phyloP scores from a whole-genome alignment of 2,797 vertebrate genomes.

The Macrochelys suwanniensis region DNA sequence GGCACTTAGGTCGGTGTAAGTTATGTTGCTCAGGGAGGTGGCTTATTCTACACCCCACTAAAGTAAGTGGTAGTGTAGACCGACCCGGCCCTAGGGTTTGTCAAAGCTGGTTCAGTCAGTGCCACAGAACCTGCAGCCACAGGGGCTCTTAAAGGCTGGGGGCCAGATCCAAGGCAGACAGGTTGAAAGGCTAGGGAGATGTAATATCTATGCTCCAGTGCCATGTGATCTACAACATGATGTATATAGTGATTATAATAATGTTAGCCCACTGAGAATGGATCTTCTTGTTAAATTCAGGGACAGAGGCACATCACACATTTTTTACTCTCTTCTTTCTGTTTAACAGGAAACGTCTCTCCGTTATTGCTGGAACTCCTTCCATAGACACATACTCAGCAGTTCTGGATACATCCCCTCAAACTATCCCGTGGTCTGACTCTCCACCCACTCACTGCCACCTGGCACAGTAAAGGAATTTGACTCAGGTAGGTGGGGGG shows the following conservation, averaged over 20 bases:
- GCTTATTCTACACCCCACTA: neutral
- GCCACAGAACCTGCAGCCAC: neutral
- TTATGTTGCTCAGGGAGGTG: neutral
- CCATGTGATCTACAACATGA: neutral
- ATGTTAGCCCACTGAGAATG: neutral
- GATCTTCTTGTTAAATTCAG: neutral
- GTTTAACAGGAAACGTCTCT: accelerated
- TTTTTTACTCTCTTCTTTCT: neutral
- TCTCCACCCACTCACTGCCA: neutral
- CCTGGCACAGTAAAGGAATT: neutral
- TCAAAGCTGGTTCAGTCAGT: constrained; percentile 14
- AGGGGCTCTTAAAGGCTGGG: neutral
- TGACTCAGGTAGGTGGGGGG: neutral
- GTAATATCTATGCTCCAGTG: neutral
- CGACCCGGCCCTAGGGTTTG: neutral
- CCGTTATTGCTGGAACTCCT: neutral
- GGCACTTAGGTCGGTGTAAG: neutral
- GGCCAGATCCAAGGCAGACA: neutral
- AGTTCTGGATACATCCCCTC: neutral
- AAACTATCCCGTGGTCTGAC: neutral
- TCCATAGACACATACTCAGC: neutral
- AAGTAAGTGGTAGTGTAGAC: neutral
- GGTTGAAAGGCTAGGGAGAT: neutral
- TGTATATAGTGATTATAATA: neutral
- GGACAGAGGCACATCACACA: neutral